Base-by-base conservation (phyloP, 2,888 invertebrate genomes). In the Brachylomia viminalis region DNA sequence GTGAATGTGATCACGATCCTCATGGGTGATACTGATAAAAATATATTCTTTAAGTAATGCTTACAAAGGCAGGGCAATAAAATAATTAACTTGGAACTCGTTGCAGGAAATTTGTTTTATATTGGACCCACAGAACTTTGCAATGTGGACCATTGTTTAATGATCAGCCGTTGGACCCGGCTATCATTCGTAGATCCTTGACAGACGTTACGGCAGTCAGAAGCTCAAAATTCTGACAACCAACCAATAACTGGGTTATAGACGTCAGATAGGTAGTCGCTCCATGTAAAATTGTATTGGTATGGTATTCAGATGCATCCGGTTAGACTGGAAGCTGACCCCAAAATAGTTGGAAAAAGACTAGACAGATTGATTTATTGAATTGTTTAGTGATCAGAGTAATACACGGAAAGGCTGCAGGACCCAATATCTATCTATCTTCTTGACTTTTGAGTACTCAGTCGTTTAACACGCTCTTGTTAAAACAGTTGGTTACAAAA, bases 1-100 rank as follows among this genome's bases (percentile, higher is more conserved):
- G 54, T 23, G 59, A 82, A 75, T 42, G 52, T 64, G 74, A 64
- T 59, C 82, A 80, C 67, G 70, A 30, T 27, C 6, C 54, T 4
- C 42, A n/a, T n/a, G 27, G 15, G 13, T 80, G 72, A 33, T 68
- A 59, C 11, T 15, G 15, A 58, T 47, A 15, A 62, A 65, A 77
- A 10, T 33, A 33, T 52, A 38, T 30, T 58, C 20, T 15, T 4
- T 58, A n/a, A 17, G 20, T 30, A 30, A n/a, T 13, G 30, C 11
- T 17, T 13, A 42, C 42, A 52, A 72, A 72, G 23, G 23, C 17
- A 5, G 2, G 2, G 17, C 33, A 38, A 38, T 67, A 15, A 10
- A 45, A 52, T 52, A 23, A 49, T 49, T 47, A 47, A 47, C 10
- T 52, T 52, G 52, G 49, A 52, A 52, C 52, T 52, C 52, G 23